Base-by-base conservation (phyloP, 2,888 invertebrate species). In the Neocrepidodera transversa region DNA sequence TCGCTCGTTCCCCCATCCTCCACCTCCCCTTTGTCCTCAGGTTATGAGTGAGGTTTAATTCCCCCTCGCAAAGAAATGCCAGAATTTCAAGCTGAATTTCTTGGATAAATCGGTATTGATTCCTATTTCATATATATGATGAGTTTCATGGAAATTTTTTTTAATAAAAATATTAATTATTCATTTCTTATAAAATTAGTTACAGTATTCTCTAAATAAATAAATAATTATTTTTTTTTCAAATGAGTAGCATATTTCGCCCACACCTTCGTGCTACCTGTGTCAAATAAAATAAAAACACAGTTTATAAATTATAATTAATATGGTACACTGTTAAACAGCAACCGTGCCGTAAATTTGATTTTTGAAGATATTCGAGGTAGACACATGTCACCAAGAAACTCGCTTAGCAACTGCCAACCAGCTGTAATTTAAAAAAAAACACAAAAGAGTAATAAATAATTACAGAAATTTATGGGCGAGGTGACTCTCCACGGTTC, bases 361-460 rank as follows among this genome's bases (percentile, higher is more conserved):
- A 56, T 55, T 48, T 60, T 60, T 60, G 56, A 52, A 56, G 47
- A 52, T 51, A 47, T 42, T 47, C 47, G 52, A 56, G 56, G 48
- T 43, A 62, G 68, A 67, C 67, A 69, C 66, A 67, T 67, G 67
- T 67, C 67, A 67, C 65, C 65, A 54, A 53, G 54, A 54, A n/a
- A 58, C 66, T 61, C 63, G 64, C 65, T 66, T 58, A 54, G 55
- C 67, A 67, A 67, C 67, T 67, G 67, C 60, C 63, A 63, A 60
- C 65, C 66, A 64, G 65, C 64, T 66, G 66, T 68, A 68, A 66
- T 68, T 68, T 63, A 58, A 63, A 68, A n/a, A n/a, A n/a, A 64
- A 64, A 65, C 65, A 66, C 65, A 66, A 66, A 66, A 63, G 65
- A 57, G 67, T 63, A 70, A 71, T 71, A 71, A 71, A 71, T 71